These are phyloP conservation scores for Lampris incognitus DNA, from an alignment of 2,113 vertebrate species.

Conservation along the genomic window DNA sequence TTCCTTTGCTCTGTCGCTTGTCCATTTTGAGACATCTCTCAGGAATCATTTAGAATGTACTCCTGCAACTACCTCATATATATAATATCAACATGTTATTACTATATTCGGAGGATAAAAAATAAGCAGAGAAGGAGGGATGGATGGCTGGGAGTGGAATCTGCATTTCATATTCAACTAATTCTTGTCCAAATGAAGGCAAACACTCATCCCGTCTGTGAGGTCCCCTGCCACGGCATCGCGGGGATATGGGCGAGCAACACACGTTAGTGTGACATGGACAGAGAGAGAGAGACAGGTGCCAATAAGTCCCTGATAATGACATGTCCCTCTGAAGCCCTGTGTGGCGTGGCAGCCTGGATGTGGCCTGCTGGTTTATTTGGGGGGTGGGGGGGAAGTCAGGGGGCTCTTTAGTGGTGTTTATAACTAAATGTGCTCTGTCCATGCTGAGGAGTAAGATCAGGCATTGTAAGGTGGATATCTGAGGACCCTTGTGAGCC, in stretches of 20 bases:
- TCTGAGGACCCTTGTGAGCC: too few relatives aligned
- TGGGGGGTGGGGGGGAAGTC: background rate
- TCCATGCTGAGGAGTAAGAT: background rate
- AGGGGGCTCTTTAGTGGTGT: background rate
- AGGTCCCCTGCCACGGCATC: slow-evolving; percentile 9
- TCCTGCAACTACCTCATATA: too few relatives aligned
- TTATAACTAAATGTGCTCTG: too few relatives aligned
- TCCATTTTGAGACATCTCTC: background rate
- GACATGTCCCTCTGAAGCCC: slow-evolving; percentile 24
- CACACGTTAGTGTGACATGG: slow-evolving; percentile 56
- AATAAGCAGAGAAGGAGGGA: background rate
- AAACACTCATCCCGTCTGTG: slow-evolving; percentile 46
- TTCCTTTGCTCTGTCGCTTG: background rate
- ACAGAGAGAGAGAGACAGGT: slow-evolving; percentile 18
- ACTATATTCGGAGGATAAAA: too few relatives aligned
- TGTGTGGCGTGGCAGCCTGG: slow-evolving; percentile 29
- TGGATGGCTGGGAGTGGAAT: background rate
- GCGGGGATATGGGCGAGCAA: slow-evolving; percentile 13
- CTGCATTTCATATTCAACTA: slow-evolving; percentile 25
- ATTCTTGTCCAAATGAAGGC: slow-evolving; percentile 50
- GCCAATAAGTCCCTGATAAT: slow-evolving; percentile 36
- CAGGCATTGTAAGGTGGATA: too few relatives aligned
- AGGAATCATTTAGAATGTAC: background rate
- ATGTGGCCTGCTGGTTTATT: slow-evolving; percentile 5
- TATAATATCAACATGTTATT: too few relatives aligned